These are phyloP conservation scores for Diarsia rubi DNA, from an alignment of 2,888 invertebrate species.

Conservation along the genomic window DNA sequence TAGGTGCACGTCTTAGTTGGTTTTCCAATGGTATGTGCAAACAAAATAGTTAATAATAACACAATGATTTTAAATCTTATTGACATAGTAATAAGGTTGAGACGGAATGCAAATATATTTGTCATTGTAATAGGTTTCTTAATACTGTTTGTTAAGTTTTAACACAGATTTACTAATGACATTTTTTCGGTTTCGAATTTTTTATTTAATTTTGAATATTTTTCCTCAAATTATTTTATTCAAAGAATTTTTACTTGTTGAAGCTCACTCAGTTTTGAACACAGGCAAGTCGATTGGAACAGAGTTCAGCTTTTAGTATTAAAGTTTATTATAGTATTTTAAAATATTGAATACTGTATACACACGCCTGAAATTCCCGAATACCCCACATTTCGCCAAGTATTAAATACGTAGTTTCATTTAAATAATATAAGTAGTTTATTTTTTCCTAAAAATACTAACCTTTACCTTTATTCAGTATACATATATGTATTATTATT, in stretches of 20 bases:
- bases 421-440: too few species aligned
- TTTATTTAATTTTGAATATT: conserved; percentile 40
- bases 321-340: too few species aligned
- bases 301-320: neutral
- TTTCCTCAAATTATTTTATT: conserved; percentile 5
- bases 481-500: too few species aligned
- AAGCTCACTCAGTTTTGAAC: neutral
- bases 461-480: too few species aligned
- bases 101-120: conserved; percentile 63
- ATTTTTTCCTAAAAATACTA: neutral
- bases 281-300: neutral
- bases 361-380: too few species aligned
- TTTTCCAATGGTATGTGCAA: conserved; percentile 66
- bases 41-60: conserved; percentile 69
- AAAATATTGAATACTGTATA: neutral
- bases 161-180: conserved; percentile 69
- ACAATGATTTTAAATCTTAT: conserved; percentile 68
- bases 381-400: too few species aligned
- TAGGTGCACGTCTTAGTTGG: conserved; percentile 1
- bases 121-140: conserved; percentile 69
- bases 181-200: conserved; percentile 63
- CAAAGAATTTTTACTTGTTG: neutral
- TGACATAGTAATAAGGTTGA: conserved; percentile 51
- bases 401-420: too few species aligned
- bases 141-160: conserved; percentile 69